A percentile compares a stretch with the other conserved stretches of the same genome.
phyloP scores from a whole-genome alignment of 2,113 vertebrate species.

The Chaetorhynchus papuensis region DNA sequence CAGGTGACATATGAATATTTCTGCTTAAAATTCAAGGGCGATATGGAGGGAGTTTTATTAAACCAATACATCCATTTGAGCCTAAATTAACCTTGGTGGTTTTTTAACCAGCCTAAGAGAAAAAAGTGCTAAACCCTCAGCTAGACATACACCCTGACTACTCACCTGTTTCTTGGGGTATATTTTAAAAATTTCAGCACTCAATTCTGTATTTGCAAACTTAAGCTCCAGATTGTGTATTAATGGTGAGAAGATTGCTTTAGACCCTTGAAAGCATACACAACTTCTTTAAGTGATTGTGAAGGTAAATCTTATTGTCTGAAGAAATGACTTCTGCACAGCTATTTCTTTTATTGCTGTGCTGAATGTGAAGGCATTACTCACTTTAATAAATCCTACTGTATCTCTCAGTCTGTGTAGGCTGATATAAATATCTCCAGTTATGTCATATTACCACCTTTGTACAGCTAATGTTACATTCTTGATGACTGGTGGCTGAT shows the following conservation, averaged over 20 bases:
- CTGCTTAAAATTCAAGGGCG: background rate
- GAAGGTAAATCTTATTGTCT: slow-evolving; percentile 75
- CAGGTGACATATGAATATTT: background rate
- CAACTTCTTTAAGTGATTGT: slow-evolving; percentile 68
- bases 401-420: slow-evolving; percentile 73
- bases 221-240: slow-evolving; percentile 53
- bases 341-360: slow-evolving; percentile 75
- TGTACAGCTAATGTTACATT: slow-evolving; percentile 69
- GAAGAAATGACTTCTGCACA: slow-evolving; percentile 70
- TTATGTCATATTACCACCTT: slow-evolving; percentile 79
- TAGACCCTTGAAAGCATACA: slow-evolving; percentile 39
- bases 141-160: background rate
- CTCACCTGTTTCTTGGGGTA: background rate
- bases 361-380: slow-evolving; percentile 68
- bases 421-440: slow-evolving; percentile 79
- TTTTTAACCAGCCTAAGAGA: background rate
- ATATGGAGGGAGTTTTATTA: background rate
- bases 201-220: slow-evolving; percentile 6
- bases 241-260: slow-evolving; percentile 39
- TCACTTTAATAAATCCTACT: slow-evolving; percentile 80
- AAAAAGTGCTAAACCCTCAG: background rate
- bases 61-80: background rate
- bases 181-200: background rate
- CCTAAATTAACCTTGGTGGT: background rate
- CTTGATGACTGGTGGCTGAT: slow-evolving; percentile 83